A percentile compares a stretch with the other conserved stretches of the same genome.
phyloP scores from a whole-genome alignment of 2,888 invertebrate species.

The Nephrotoma guestfalica region DNA sequence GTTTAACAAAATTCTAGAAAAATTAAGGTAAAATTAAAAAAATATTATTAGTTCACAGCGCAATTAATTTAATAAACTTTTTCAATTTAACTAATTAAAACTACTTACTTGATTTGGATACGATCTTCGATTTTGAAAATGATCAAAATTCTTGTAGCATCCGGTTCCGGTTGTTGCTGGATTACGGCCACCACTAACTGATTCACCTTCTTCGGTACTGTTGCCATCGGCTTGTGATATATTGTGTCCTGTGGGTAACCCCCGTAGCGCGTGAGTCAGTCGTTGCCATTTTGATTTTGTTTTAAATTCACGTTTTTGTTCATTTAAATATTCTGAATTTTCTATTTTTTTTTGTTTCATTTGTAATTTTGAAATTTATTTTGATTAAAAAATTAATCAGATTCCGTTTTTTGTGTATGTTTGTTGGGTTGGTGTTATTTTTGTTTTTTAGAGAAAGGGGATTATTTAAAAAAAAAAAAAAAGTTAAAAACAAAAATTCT shows the following conservation, averaged over 20 bases:
- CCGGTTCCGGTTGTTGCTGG: slow-evolving; percentile 58
- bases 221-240: slow-evolving; percentile 78
- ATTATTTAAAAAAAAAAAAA: background rate
- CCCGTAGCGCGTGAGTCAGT: slow-evolving; percentile 34
- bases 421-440: background rate
- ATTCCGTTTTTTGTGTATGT: slow-evolving; percentile 5
- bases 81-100: background rate
- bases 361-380: background rate
- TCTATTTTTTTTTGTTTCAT: slow-evolving; percentile 10
- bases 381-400: background rate
- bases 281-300: slow-evolving; percentile 34
- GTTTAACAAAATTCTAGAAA: background rate
- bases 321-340: slow-evolving; percentile 9
- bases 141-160: slow-evolving; percentile 67
- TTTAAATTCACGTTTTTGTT: slow-evolving; percentile 23
- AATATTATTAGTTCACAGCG: background rate
- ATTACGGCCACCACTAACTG: slow-evolving; percentile 37
- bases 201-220: slow-evolving; percentile 60
- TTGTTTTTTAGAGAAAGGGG: background rate
- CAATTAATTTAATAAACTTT: background rate
- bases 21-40: background rate
- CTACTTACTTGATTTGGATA: background rate
- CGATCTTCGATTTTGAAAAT: slow-evolving; percentile 25
- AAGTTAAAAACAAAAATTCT: background rate
- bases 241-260: slow-evolving; percentile 64